Evolutionary conservation across 2,113 vertebrate species (phyloP).

Genomic region (Apteryx owenii): DNA sequence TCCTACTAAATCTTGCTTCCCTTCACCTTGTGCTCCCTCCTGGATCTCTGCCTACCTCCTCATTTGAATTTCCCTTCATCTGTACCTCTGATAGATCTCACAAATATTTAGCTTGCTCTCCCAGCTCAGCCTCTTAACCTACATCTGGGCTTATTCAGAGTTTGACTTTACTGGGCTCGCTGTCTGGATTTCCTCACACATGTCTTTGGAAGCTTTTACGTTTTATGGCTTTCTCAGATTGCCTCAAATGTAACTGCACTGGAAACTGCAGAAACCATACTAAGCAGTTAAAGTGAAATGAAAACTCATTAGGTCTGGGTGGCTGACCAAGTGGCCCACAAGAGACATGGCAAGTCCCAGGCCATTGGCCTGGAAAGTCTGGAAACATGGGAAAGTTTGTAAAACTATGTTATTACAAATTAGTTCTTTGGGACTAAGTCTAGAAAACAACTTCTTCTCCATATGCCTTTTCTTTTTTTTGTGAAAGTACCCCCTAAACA

Average conservation of each 20-base stretch:
- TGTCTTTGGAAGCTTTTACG: neutral
- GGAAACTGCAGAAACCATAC: neutral
- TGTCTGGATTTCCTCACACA: neutral
- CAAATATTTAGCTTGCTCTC: neutral
- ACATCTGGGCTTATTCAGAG: neutral
- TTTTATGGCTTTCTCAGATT: neutral
- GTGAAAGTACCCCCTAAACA: neutral
- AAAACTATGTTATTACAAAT: neutral
- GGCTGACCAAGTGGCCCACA: neutral
- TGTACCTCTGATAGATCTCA: neutral
- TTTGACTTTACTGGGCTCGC: neutral
- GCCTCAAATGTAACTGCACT: neutral
- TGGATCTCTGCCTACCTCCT: neutral
- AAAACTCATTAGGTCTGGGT: neutral
- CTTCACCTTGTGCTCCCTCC: neutral
- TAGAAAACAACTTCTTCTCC: slow-evolving; percentile 8
- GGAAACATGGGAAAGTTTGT: neutral
- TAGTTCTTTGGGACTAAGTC: neutral
- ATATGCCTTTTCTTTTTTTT: neutral
- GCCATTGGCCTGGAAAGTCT: neutral
- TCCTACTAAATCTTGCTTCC: neutral
- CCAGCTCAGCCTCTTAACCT: neutral
- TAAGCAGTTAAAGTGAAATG: neutral
- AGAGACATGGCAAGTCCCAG: neutral
- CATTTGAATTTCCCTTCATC: neutral